Evolutionary conservation across 2,113 vertebrate genomes (phyloP).

Genomic region (Syngnathoides biaculeatus): DNA sequence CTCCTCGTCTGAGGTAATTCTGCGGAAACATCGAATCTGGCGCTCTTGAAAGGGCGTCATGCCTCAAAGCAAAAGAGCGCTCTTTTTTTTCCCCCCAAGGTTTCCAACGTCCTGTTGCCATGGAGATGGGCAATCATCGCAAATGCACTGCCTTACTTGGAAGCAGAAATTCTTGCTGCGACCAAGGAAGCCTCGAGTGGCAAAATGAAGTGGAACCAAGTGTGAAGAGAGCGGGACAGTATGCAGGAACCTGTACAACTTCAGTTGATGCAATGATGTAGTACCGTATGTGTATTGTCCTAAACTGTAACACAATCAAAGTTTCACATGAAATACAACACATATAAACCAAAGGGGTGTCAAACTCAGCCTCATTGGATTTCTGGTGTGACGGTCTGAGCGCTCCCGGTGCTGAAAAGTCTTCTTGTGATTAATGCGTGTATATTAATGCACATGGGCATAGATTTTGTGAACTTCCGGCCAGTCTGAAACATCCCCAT

Average conservation of each 20-base stretch:
- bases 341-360: not conserved
- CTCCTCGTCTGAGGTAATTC: conserved; percentile 10
- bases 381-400: no score
- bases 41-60: conserved; percentile 28
- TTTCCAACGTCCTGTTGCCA: conserved; percentile 44
- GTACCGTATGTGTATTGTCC: no score
- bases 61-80: conserved; percentile 29
- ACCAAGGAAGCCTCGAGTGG: conserved; percentile 31
- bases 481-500: no score
- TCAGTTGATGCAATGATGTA: not conserved
- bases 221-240: conserved; percentile 36
- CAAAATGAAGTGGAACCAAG: conserved; percentile 53
- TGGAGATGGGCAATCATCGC: conserved; percentile 29
- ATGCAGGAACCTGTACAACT: conserved; percentile 1
- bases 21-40: conserved; percentile 46
- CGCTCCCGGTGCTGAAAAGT: no score
- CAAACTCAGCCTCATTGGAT: no score
- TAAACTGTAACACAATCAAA: not conserved
- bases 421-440: no score
- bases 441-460: no score
- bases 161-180: conserved; percentile 31
- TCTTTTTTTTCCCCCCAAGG: conserved; percentile 36
- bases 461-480: no score
- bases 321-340: not conserved
- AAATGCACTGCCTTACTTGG: conserved; percentile 56